Conservation (phyloP, 2,113 vertebrate genomes). For the Procavia capensis region DNA sequence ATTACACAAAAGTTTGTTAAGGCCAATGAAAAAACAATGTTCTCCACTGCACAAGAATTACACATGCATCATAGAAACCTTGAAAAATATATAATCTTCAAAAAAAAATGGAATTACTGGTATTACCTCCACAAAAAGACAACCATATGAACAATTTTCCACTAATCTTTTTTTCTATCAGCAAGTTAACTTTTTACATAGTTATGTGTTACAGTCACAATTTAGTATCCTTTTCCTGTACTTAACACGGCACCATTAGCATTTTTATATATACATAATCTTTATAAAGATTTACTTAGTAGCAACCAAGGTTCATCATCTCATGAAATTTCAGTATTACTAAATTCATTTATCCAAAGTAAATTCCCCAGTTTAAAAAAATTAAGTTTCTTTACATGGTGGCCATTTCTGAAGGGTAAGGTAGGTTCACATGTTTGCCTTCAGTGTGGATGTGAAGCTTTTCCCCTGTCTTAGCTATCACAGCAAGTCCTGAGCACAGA, state of each 20-base stretch:
- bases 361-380: neutral
- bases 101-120: neutral
- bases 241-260: neutral
- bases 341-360: neutral
- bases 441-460: neutral
- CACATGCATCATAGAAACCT: neutral
- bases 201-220: neutral
- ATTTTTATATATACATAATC: neutral
- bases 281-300: slow-evolving; percentile 14
- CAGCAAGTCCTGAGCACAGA: neutral
- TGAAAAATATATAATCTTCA: slow-evolving; percentile 14
- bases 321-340: slow-evolving; percentile 22
- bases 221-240: neutral
- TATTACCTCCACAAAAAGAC: slow-evolving; percentile 28
- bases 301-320: slow-evolving; percentile 22
- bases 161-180: neutral
- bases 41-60: slow-evolving; percentile 9
- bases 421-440: neutral
- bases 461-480: neutral
- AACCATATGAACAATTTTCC: neutral
- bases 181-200: slow-evolving; percentile 8
- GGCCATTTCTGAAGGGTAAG: neutral
- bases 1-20: no score
- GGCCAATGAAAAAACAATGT: neutral
- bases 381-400: neutral